A percentile compares a stretch with the other conserved stretches of the same genome.
Conservation (phyloP, 2,888 invertebrate genomes). For the Tinea trinotella region DNA sequence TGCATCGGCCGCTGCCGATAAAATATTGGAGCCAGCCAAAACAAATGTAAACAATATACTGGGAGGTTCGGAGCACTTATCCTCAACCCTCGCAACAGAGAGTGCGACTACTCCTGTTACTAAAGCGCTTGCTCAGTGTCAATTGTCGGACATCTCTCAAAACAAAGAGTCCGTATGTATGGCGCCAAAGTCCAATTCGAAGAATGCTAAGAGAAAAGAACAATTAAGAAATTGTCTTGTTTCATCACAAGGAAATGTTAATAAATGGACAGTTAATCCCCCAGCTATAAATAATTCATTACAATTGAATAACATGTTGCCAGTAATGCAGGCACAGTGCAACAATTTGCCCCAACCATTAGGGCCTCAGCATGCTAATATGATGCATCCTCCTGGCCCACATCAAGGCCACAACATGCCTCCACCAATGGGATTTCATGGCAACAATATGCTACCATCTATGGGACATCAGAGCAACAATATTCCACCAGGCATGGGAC, state of each 20-base stretch:
- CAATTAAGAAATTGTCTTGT: conserved; percentile 26
- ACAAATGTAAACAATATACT: background rate
- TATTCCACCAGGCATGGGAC: background rate
- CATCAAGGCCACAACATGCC: background rate
- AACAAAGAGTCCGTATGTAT: background rate
- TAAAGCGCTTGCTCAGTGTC: background rate
- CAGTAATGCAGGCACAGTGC: too few species aligned
- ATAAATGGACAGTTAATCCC: too few species aligned
- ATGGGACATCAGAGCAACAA: background rate
- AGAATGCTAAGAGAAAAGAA: conserved; percentile 48
- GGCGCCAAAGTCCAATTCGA: conserved; percentile 29
- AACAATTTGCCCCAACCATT: too few species aligned
- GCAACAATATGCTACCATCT: background rate
- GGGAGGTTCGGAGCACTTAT: background rate
- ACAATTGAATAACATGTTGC: too few species aligned
- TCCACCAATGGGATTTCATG: background rate
- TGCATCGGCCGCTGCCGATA: background rate
- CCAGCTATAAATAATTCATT: too few species aligned
- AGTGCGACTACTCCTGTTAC: too few species aligned
- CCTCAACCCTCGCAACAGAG: too few species aligned
- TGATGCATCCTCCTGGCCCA: too few species aligned
- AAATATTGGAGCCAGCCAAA: background rate
- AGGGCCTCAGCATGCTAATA: too few species aligned
- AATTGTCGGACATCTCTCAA: background rate
- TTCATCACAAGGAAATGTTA: too few species aligned